A percentile compares a stretch with the other conserved stretches of the same genome.
Evolutionary conservation across 2,113 vertebrate species (phyloP).

Genomic region (Vombatus ursinus): DNA sequence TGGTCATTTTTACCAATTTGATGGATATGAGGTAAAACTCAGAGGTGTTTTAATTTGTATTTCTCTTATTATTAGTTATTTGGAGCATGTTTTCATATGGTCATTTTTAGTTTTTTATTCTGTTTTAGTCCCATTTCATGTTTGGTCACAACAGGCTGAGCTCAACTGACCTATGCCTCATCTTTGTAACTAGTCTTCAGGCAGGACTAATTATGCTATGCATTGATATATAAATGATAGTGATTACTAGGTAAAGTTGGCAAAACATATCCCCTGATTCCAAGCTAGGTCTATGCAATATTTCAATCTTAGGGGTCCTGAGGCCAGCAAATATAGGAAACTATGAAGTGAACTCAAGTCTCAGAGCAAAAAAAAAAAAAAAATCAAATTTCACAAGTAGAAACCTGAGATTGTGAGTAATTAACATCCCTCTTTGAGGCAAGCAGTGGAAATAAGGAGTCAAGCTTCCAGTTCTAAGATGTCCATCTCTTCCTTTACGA

Average conservation of each 20-base stretch:
- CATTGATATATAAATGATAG: background rate
- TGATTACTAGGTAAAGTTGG: background rate
- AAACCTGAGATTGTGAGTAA: constrained; percentile 1
- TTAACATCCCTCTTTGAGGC: constrained; percentile 38
- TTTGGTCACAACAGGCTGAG: background rate
- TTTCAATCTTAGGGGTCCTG: background rate
- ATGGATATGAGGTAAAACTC: background rate
- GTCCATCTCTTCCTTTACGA: constrained; percentile 47
- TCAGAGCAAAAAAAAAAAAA: background rate
- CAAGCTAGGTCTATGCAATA: background rate
- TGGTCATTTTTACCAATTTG: background rate
- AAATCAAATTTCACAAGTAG: background rate
- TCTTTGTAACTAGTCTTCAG: background rate
- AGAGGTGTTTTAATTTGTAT: background rate
- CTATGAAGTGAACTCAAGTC: background rate
- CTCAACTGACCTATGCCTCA: background rate
- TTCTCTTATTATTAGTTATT: background rate
- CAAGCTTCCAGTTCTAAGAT: constrained; percentile 23
- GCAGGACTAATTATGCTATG: background rate
- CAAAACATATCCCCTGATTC: background rate
- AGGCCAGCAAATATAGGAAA: background rate
- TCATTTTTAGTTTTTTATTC: background rate
- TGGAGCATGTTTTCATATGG: background rate
- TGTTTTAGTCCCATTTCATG: background rate
- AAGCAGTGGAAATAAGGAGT: constrained; percentile 23